Conservation (phyloP, 2,113 vertebrate species). For the Mixornis gularis region DNA sequence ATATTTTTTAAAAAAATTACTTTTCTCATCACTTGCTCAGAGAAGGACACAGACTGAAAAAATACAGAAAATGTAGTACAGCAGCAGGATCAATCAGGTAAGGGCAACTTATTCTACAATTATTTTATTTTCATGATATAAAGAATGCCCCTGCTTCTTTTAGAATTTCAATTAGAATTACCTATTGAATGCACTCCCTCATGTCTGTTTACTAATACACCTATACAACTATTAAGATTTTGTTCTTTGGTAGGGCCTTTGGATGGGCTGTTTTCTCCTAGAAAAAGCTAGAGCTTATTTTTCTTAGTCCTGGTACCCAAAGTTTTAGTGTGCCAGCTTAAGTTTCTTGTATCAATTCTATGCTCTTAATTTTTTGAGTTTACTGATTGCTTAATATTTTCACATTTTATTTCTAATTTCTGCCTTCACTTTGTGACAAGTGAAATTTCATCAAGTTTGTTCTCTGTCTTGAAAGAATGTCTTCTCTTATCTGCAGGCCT, state of each 20-base stretch:
- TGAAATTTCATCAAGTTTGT: not conserved
- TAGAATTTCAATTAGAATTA: not conserved
- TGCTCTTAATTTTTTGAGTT: not conserved
- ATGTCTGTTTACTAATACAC: not conserved
- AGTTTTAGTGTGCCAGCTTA: not conserved
- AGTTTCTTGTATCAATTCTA: not conserved
- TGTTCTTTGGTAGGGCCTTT: not conserved
- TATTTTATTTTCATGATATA: not conserved
- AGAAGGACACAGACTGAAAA: not conserved
- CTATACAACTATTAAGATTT: not conserved
- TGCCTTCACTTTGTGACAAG: not conserved
- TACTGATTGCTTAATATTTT: not conserved
- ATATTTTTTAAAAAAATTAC: not conserved
- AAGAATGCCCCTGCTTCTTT: not conserved
- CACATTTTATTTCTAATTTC: not conserved
- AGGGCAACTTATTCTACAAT: not conserved
- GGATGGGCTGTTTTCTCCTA: rapidly evolving
- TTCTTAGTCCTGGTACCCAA: not conserved
- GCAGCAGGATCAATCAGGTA: not conserved
- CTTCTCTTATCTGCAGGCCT: not conserved
- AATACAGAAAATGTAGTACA: not conserved
- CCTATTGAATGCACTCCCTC: not conserved
- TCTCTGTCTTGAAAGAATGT: not conserved
- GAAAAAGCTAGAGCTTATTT: not conserved
- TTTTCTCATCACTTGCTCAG: not conserved